phyloP scores from a whole-genome alignment of 2,888 invertebrate genomes.

The Dascillus cervinus region DNA sequence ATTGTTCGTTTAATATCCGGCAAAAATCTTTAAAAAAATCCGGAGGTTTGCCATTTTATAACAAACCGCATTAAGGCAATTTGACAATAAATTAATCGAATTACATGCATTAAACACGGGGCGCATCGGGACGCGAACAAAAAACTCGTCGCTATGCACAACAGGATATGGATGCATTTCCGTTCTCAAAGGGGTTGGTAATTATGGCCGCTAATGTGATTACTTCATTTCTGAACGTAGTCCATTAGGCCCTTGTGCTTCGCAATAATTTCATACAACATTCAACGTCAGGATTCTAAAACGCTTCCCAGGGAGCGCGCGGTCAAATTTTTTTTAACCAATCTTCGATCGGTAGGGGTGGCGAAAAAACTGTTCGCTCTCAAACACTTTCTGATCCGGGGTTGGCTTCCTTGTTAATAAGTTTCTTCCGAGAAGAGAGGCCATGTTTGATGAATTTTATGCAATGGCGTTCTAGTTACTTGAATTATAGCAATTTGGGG shows the following conservation, averaged over 20 bases:
- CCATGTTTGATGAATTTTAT: constrained; percentile 31
- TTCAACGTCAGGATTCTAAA: neutral
- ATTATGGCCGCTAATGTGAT: constrained; percentile 61
- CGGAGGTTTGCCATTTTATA: constrained; percentile 34
- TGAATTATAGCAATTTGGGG: constrained; percentile 30
- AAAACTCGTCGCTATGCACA: constrained; percentile 27
- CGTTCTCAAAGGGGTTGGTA: constrained; percentile 54
- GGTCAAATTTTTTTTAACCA: neutral
- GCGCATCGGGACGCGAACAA: constrained; percentile 28
- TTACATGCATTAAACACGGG: constrained; percentile 41
- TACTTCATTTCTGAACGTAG: constrained; percentile 48
- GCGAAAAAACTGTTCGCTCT: too few species aligned
- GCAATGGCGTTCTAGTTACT: constrained; percentile 30
- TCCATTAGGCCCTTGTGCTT: constrained; percentile 43
- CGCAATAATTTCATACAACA: constrained; percentile 37
- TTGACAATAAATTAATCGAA: constrained; percentile 45
- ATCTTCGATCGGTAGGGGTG: too few species aligned
- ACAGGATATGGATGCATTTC: constrained; percentile 67
- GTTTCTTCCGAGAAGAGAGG: constrained; percentile 23
- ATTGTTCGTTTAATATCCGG: constrained; percentile 21
- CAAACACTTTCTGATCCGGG: constrained; percentile 14
- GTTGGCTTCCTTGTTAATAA: constrained; percentile 22
- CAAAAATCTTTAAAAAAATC: constrained; percentile 31
- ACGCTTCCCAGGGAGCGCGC: neutral
- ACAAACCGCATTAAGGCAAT: constrained; percentile 42